Percentiles rank a stretch among this genome's conserved stretches.
phyloP scores from a whole-genome alignment of 2,113 vertebrate genomes.

The Chaetura pelagica region DNA sequence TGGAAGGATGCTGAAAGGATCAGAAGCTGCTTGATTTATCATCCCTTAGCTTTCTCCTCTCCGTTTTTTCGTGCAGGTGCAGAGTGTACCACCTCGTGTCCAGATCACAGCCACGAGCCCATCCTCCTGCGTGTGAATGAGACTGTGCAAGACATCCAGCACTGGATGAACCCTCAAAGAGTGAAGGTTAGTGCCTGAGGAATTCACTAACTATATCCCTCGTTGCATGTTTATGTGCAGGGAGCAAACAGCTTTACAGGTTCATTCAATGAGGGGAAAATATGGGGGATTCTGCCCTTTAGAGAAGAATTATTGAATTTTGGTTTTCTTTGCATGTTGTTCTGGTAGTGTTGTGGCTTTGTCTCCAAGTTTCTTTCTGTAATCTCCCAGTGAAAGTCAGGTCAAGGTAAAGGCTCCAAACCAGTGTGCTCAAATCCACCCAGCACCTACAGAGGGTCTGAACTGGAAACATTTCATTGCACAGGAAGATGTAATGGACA shows the following conservation, averaged over 20 bases:
- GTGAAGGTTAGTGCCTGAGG: conserved; percentile 83
- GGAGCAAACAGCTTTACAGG: not conserved
- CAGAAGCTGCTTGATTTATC: conserved; percentile 17
- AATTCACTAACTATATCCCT: not conserved
- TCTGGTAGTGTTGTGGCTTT: not conserved
- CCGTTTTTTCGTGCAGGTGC: conserved; percentile 77
- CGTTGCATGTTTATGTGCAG: not conserved
- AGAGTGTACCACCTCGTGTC: conserved; percentile 89
- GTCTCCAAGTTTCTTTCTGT: not conserved
- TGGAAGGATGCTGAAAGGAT: not conserved
- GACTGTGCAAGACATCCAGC: conserved; percentile 84
- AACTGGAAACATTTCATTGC: not conserved
- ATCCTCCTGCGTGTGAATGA: conserved; percentile 90
- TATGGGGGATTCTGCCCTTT: not conserved
- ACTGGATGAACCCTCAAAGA: conserved; percentile 94
- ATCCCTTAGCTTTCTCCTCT: conserved; percentile 2
- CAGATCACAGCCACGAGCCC: conserved; percentile 89
- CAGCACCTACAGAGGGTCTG: not conserved
- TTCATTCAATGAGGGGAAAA: not conserved
- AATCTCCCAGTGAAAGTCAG: not conserved
- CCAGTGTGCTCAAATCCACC: not conserved
- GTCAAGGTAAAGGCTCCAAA: not conserved
- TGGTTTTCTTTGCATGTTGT: not conserved
- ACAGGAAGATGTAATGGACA: not conserved
- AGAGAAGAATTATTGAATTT: not conserved